phyloP scores from a whole-genome alignment of 2,113 vertebrate genomes.

The Monopterus albus region DNA sequence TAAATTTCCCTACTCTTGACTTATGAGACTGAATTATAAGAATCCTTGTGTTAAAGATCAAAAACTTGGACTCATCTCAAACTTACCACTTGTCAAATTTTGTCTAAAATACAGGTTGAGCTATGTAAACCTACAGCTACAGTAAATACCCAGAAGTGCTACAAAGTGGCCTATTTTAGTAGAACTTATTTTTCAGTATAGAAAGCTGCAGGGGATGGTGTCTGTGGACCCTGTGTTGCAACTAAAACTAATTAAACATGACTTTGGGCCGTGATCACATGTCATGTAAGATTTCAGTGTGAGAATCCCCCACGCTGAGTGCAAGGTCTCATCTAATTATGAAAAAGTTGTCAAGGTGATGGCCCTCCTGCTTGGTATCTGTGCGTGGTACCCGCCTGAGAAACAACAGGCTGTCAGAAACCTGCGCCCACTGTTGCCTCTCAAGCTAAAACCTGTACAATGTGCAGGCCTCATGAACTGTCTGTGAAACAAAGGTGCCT shows the following conservation, averaged over 20 bases:
- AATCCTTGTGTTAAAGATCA: not conserved
- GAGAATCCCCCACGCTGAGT: conserved; percentile 42
- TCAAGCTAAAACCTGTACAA: conserved; percentile 78
- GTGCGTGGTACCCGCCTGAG: conserved; percentile 75
- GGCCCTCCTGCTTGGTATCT: conserved; percentile 70
- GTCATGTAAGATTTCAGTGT: conserved; percentile 72
- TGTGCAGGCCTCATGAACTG: conserved; percentile 47
- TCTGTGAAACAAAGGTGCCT: conserved; percentile 55
- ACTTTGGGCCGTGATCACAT: conserved; percentile 79
- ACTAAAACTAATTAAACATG: conserved; percentile 75
- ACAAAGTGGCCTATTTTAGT: conserved; percentile 48
- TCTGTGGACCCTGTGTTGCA: conserved; percentile 40
- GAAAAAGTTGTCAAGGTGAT: conserved; percentile 75
- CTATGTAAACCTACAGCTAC: not conserved
- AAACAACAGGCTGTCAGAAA: conserved; percentile 83
- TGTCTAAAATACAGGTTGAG: not conserved
- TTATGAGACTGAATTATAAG: not conserved
- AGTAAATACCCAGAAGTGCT: conserved; percentile 6
- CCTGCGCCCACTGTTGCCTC: conserved; percentile 79
- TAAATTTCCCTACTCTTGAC: not conserved
- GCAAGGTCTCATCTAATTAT: conserved; percentile 75
- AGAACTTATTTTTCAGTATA: conserved; percentile 18
- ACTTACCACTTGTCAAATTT: conserved; percentile 28
- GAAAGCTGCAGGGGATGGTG: conserved; percentile 61
- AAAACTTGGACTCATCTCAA: too few relatives aligned